Percentiles rank a stretch among this genome's conserved stretches.
These are phyloP conservation scores for Porphyrio hochstetteri DNA, from an alignment of 2,113 vertebrate species.

Conservation along the genomic window DNA sequence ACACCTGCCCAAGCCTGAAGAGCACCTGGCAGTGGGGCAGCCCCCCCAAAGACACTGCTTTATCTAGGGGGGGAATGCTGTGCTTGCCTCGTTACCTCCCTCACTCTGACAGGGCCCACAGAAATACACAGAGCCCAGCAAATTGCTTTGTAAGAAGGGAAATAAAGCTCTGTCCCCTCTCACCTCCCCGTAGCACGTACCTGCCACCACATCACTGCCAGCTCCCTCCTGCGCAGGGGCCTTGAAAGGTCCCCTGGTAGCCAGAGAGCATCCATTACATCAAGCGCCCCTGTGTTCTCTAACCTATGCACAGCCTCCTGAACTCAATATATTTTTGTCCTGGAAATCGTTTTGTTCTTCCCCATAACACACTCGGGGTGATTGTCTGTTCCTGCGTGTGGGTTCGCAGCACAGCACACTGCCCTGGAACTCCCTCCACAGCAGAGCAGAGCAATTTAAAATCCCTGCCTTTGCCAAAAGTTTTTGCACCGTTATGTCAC, in stretches of 20 bases:
- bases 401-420: neutral
- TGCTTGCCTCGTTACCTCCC: fast-evolving
- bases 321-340: neutral
- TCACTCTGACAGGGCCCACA: neutral
- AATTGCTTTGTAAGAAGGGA: neutral
- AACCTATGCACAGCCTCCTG: neutral
- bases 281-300: neutral
- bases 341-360: neutral
- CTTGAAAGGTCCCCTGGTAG: neutral
- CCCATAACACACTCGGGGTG: neutral
- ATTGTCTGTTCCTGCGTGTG: neutral
- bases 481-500: conserved; percentile 35
- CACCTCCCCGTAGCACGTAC: neutral
- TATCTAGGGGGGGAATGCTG: fast-evolving
- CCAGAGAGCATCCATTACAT: neutral
- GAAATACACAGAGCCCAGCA: neutral
- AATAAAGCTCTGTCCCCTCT: neutral
- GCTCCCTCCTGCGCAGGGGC: neutral
- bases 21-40: neutral
- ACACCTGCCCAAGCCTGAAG: neutral
- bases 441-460: conserved; percentile 29
- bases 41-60: neutral
- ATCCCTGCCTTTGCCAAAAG: neutral
- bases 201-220: neutral
- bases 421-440: neutral